phyloP scores from a whole-genome alignment of 2,797 vertebrate genomes.

The Huso huso region DNA sequence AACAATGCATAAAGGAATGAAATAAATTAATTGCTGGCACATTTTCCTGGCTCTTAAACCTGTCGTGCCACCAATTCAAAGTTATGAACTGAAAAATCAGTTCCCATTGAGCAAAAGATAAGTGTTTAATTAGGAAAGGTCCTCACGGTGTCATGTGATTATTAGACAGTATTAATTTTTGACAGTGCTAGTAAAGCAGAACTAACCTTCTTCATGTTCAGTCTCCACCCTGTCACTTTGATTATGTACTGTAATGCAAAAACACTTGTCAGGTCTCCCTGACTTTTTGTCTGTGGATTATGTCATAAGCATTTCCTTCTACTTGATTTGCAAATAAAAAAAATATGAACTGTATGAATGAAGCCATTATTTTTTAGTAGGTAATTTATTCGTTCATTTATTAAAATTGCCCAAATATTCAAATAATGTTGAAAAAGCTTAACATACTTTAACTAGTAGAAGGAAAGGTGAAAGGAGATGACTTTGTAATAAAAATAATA shows the following conservation, averaged over 20 bases:
- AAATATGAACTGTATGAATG: too few species aligned
- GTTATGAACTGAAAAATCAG: not conserved
- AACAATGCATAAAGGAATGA: not conserved
- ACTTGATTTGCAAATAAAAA: too few species aligned
- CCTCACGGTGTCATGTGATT: not conserved
- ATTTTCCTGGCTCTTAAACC: not conserved
- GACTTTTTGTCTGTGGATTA: too few species aligned
- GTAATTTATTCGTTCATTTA: too few species aligned
- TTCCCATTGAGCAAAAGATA: not conserved
- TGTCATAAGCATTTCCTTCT: too few species aligned
- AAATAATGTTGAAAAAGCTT: too few species aligned
- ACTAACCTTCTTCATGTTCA: not conserved
- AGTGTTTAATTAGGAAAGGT: not conserved
- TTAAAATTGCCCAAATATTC: too few species aligned
- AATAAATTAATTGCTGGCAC: slow-evolving; percentile 1
- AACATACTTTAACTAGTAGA: too few species aligned
- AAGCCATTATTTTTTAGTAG: too few species aligned
- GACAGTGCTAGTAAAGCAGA: not conserved
- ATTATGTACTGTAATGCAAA: not conserved
- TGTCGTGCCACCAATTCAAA: not conserved
- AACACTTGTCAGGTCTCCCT: too few species aligned
- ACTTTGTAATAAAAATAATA: too few species aligned
- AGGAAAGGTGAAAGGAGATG: too few species aligned
- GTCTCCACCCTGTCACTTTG: not conserved
- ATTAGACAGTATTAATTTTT: not conserved